Evolutionary conservation across 2,797 vertebrate genomes (phyloP), one percentile per base, ranked within the genome.

Genomic region (Hemitrygon akajei): DNA sequence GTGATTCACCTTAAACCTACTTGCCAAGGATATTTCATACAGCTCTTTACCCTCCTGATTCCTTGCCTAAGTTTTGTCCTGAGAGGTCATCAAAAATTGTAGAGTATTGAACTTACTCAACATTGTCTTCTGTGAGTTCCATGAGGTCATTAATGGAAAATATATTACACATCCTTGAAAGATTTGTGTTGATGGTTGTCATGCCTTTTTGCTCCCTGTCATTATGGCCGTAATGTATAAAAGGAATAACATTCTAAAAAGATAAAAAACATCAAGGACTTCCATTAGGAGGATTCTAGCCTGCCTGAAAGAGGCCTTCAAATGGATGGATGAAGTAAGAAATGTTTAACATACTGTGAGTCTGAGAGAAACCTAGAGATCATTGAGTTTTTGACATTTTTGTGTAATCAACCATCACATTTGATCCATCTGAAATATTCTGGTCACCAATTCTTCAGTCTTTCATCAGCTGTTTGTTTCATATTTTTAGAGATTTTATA

Each of bases 341-440:
- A 37, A 47, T 71, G 37, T 47, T 47, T 47, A 47, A 47, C 47
- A 47, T 47, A 92, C 25, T 47, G 60, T 12, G 16, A 14, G 69
- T 6, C 40, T 92, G 91, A 75, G 75, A 75, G 40, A 71, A 92
- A 56, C 11, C 37, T 93, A 40, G 96, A 95, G 95, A 95, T 96
- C 95, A 96, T 94, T 94, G 93, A 95, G 95, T 95, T 97, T 96
- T 96, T 96, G 96, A 96, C 96, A 97, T 97, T 96, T 97, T 97
- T 95, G 96, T 94, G 96, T 97, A 94, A 94, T 97, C 96, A 96
- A 96, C 96, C 97, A 96, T 98, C 94, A 95, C 96, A 95, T 95
- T 95, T 94, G 94, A 96, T 96, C 95, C 95, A 94, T 96, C 95
- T 96, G 95, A 94, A 95, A 93, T 94, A 94, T 95, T 94, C 89